phyloP scores from a whole-genome alignment of 2,888 invertebrate genomes.

The Leptarthrus brevirostris region DNA sequence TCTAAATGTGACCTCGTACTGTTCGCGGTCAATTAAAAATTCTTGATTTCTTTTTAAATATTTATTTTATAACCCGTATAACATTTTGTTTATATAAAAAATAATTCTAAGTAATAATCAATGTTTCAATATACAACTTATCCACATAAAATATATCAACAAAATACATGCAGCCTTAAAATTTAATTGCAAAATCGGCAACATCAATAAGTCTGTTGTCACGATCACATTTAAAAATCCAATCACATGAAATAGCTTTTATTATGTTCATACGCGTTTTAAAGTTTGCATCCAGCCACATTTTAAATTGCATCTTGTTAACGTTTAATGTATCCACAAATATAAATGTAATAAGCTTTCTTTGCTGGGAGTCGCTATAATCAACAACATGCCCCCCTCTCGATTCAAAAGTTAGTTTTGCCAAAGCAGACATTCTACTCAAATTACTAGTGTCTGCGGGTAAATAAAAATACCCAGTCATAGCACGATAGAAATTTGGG shows the following conservation, averaged over 20 bases:
- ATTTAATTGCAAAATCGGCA: neutral
- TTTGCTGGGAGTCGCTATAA: conserved; percentile 27
- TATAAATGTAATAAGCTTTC: conserved; percentile 49
- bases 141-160: no score
- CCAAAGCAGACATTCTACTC: conserved; percentile 47
- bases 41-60: no score
- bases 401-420: conserved; percentile 59
- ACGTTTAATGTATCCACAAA: conserved; percentile 56
- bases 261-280: conserved; percentile 54
- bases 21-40: no score
- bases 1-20: no score
- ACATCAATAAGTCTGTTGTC: conserved; percentile 48
- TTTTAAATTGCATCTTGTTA: conserved; percentile 53
- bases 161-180: neutral
- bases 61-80: no score
- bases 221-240: conserved; percentile 58
- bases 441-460: conserved; percentile 43
- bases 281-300: conserved; percentile 54
- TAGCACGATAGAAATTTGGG: conserved; percentile 59
- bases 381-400: conserved; percentile 58
- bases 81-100: no score
- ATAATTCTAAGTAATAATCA: no score
- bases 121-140: no score
- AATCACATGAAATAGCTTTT: conserved; percentile 57
- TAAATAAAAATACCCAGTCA: conserved; percentile 59